These are phyloP conservation scores for Ectemnius lituratus DNA, from an alignment of 2,888 invertebrate genomes.

Conservation along the genomic window DNA sequence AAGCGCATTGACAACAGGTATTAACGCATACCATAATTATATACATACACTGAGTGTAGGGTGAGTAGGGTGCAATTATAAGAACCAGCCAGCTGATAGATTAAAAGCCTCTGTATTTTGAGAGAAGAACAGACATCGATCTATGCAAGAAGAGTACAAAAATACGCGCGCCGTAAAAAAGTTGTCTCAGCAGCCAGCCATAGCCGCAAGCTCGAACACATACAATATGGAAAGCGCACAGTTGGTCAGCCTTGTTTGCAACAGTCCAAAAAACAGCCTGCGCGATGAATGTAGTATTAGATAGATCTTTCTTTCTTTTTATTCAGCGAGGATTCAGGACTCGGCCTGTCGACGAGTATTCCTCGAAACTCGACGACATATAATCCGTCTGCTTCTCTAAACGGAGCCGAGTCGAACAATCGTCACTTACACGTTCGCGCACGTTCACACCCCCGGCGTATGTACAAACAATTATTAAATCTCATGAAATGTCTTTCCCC, in stretches of 20 bases:
- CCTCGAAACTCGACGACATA: slow-evolving; percentile 31
- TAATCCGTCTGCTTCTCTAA: slow-evolving; percentile 15
- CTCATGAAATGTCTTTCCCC: background rate
- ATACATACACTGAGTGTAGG: slow-evolving; percentile 14
- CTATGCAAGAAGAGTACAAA: slow-evolving; percentile 54
- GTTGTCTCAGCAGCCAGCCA: slow-evolving; percentile 34
- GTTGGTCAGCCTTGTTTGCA: slow-evolving; percentile 31
- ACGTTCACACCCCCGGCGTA: slow-evolving; percentile 15
- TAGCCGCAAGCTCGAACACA: slow-evolving; percentile 44
- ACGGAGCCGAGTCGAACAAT: background rate
- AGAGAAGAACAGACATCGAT: slow-evolving; percentile 36
- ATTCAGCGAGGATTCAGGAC: slow-evolving; percentile 27
- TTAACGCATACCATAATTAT: background rate
- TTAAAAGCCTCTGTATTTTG: slow-evolving; percentile 57
- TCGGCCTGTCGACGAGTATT: slow-evolving; percentile 61
- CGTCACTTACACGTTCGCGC: background rate
- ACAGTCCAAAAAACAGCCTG: slow-evolving; percentile 17
- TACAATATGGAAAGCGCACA: slow-evolving; percentile 35
- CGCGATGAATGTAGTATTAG: no score
- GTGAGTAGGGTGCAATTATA: slow-evolving; percentile 48
- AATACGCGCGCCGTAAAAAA: slow-evolving; percentile 47
- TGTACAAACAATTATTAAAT: no score
- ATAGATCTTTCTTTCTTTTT: no score
- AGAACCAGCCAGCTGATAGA: slow-evolving; percentile 52
- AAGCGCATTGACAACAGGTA: background rate